Evolutionary conservation across 2,888 invertebrate genomes (phyloP).

Genomic region (Heliconius hortense): DNA sequence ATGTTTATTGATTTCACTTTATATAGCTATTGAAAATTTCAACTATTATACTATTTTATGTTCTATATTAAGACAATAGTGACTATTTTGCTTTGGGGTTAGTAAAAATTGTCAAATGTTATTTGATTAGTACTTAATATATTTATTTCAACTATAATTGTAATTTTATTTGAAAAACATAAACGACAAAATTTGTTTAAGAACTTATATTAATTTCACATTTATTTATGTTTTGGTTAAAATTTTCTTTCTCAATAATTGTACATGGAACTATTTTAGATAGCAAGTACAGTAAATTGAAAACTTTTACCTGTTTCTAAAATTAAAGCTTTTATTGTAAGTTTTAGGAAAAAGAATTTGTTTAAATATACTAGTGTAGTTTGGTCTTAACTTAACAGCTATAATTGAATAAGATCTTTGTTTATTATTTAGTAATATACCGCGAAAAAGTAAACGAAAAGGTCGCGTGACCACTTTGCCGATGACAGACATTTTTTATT

Average conservation of each 20-base stretch:
- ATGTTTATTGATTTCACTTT: conserved; percentile 7
- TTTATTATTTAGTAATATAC: conserved; percentile 42
- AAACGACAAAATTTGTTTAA: not conserved
- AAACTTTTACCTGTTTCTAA: conserved; percentile 13
- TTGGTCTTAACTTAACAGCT: conserved; percentile 30
- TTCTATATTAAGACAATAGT: not conserved
- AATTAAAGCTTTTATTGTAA: conserved; percentile 21
- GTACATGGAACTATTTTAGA: not conserved
- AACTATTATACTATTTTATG: not conserved
- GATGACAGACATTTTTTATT: conserved; percentile 56
- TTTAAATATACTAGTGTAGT: not conserved
- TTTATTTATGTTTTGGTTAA: not conserved
- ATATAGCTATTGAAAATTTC: conserved; percentile 8
- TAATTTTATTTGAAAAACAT: not conserved
- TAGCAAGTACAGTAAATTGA: not conserved
- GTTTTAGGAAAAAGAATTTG: conserved; percentile 9
- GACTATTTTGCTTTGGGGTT: conserved; percentile 1
- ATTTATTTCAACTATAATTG: not conserved
- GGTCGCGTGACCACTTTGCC: conserved; percentile 57
- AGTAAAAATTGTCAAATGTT: not conserved
- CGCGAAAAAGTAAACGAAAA: conserved; percentile 53
- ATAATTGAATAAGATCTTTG: conserved; percentile 49
- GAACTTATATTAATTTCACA: too few species aligned
- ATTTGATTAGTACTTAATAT: not conserved
- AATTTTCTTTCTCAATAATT: not conserved